These are phyloP conservation scores for Daktulosphaira vitifoliae DNA, from an alignment of 1,140 invertebrate species.

Conservation along the genomic window DNA sequence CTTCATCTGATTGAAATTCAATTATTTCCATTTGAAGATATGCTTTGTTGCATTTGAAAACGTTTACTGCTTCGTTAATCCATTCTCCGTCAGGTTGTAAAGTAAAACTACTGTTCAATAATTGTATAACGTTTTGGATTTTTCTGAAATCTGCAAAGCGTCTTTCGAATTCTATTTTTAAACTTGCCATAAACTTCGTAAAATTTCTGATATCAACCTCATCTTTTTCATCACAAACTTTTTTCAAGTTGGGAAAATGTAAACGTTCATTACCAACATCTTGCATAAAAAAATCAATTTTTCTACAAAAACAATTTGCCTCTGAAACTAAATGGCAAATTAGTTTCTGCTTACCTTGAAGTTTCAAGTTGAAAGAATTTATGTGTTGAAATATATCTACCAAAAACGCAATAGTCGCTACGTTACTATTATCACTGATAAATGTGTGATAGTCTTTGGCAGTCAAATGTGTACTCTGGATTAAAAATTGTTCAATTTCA, in stretches of 20 bases:
- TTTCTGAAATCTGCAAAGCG: neutral
- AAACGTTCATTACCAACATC: slow-evolving; percentile 10
- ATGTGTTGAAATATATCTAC: slow-evolving; percentile 6
- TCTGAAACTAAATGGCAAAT: neutral
- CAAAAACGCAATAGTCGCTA: slow-evolving; percentile 10
- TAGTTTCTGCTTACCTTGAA: neutral
- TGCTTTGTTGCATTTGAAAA: slow-evolving; percentile 1
- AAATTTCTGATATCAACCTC: neutral
- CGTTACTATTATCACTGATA: neutral
- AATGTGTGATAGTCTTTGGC: neutral
- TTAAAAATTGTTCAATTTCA: neutral
- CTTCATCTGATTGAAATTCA: slow-evolving; percentile 1
- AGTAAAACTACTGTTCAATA: slow-evolving; percentile 1
- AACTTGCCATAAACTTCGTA: neutral
- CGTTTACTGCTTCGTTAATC: no score
- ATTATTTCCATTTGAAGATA: slow-evolving; percentile 3
- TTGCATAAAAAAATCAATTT: slow-evolving; percentile 4
- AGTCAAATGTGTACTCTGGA: neutral
- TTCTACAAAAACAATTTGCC: slow-evolving; percentile 6
- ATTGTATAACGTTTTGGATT: neutral
- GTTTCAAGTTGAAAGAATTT: slow-evolving; percentile 46
- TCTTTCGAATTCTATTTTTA: neutral
- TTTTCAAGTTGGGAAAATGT: slow-evolving; percentile 5
- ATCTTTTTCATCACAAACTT: neutral
- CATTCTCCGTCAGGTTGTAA: no score